Evolutionary conservation across 2,797 vertebrate genomes (phyloP).

Genomic region (Diceros bicornis): DNA sequence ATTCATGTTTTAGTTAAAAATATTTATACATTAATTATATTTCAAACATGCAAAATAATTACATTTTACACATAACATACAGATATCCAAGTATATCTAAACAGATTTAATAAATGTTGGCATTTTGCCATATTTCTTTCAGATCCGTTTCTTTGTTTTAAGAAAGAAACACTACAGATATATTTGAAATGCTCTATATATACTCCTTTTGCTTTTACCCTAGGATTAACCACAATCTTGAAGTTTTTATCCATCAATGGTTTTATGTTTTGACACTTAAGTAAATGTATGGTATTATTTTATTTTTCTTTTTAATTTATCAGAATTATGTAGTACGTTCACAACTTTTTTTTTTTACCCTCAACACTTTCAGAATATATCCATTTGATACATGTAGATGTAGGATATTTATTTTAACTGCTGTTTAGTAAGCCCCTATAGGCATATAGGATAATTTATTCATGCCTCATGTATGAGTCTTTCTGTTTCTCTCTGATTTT

Average conservation of each 20-base stretch:
- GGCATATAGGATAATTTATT: neutral
- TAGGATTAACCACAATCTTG: neutral
- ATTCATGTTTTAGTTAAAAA: neutral
- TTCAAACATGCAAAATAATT: constrained; percentile 8
- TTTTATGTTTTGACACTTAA: constrained; percentile 31
- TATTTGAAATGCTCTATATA: neutral
- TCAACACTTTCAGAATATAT: constrained; percentile 13
- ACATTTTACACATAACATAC: neutral
- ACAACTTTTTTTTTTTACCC: neutral
- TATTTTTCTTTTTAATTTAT: constrained; percentile 8
- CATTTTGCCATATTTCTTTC: constrained; percentile 40
- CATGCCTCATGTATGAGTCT: neutral
- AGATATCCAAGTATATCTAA: neutral
- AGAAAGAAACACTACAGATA: constrained; percentile 29
- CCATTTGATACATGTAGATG: neutral
- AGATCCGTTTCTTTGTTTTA: neutral
- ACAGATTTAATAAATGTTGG: neutral
- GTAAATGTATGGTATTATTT: neutral
- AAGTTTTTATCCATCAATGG: neutral
- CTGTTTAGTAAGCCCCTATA: neutral
- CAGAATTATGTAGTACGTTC: neutral
- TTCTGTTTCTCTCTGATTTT: neutral
- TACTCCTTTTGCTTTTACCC: neutral
- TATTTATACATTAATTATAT: neutral
- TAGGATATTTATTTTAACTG: constrained; percentile 25